Base-by-base conservation (phyloP, 1,140 invertebrate species). In the Dinothrombium tinctorium region DNA sequence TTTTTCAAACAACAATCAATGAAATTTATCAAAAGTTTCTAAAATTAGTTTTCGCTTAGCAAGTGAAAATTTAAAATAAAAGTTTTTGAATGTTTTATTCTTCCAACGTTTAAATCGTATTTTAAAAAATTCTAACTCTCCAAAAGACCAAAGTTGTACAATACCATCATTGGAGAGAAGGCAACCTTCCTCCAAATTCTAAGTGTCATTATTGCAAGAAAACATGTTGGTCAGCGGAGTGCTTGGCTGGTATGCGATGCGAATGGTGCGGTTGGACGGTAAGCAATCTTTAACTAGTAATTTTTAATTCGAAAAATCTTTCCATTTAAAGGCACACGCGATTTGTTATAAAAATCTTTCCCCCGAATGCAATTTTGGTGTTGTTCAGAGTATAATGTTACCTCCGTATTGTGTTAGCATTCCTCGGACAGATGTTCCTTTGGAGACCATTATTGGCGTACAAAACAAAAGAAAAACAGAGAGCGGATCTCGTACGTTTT, bases 251-350 rank as follows among this genome's bases (percentile, higher is more conserved):
- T 46, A 87, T 89, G 68, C 71, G 86, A 53, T 99, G 94, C 70
- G 90, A 98, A 68, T 99, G 92, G 92, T 99, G 94, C 67, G 86
- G 86, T 51, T 74, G 89, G 53, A 94, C 89, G 64, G 89, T 92
- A 60, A 69, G 70, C 62, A 23, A 12, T 31, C n/a, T n/a, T 28
- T 17, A 9, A 6, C n/a, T 26, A 37, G 7, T 6, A n/a, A n/a
- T n/a, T n/a, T n/a, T n/a, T n/a, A 29, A 12, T 20, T 23, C 24
- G 5, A 33, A 6, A 28, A 31, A 14, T 31, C 15, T 39, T 12
- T 7, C 12, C 8, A 21, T 33, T 44, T n/a, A 19, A 4, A 86
- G 81, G 79, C 78, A 52, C 92, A 99, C 66, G 76, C 86, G 29
- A 70, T 70, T 49, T 99, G 92, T 65, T 78, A 82, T 56, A 72